These are phyloP conservation scores for Panonychus citri DNA, from an alignment of 1,140 invertebrate genomes.

Conservation along the genomic window DNA sequence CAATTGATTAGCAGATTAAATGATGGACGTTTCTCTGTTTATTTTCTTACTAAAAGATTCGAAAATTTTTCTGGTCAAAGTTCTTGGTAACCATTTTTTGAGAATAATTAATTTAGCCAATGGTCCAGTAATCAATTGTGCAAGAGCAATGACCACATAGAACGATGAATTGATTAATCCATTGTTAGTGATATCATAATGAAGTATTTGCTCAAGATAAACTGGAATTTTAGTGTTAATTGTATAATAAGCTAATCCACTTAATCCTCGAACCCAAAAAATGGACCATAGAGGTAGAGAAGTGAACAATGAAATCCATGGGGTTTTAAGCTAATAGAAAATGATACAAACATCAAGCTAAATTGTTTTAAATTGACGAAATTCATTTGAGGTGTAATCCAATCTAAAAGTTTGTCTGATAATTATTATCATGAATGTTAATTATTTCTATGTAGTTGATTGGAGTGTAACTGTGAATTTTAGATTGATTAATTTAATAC, in stretches of 20 bases:
- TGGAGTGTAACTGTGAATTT: no score
- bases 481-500: no score
- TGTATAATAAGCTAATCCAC: slow-evolving; percentile 22
- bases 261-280: slow-evolving; percentile 27
- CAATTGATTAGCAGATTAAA: no score
- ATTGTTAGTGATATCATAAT: slow-evolving; percentile 6
- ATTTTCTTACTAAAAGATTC: slow-evolving; percentile 12
- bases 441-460: no score
- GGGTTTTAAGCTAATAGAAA: no score
- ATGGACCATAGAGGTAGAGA: slow-evolving; percentile 28
- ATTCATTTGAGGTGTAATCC: no score
- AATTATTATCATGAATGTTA: no score
- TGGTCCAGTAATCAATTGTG: neutral
- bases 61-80: slow-evolving; percentile 15
- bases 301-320: slow-evolving; percentile 23
- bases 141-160: neutral
- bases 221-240: slow-evolving; percentile 10
- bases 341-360: no score
- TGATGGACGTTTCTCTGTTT: no score
- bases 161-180: neutral
- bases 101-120: neutral
- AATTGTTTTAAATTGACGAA: no score
- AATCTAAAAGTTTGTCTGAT: no score
- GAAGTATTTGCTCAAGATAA: slow-evolving; percentile 9
- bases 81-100: slow-evolving; percentile 4